Percentiles rank a stretch among this genome's conserved stretches.
These are phyloP conservation scores for Actinia equina DNA, from an alignment of 64 coral and sea anemone genomes.

Conservation along the genomic window DNA sequence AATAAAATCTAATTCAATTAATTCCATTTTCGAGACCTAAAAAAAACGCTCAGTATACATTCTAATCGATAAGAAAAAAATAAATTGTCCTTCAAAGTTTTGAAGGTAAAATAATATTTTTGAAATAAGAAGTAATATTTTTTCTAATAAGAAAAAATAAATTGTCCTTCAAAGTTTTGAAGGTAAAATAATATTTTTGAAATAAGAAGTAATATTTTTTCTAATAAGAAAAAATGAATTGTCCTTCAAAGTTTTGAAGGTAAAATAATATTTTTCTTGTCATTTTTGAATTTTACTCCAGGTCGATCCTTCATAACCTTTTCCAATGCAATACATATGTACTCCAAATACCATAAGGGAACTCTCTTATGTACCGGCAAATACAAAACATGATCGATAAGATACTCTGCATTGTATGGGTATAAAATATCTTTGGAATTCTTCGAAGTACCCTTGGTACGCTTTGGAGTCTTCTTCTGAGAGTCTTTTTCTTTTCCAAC, in stretches of 20 bases:
- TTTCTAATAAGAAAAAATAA: too few relatives aligned
- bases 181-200: conserved; percentile 10
- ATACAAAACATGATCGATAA: conserved; percentile 65
- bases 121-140: not conserved
- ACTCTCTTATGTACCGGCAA: conserved; percentile 58
- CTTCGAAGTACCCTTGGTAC: not conserved
- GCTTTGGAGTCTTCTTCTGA: not conserved
- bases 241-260: conserved; percentile 19
- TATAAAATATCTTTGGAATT: conserved; percentile 43
- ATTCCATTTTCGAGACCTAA: too few relatives aligned
- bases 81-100: not conserved
- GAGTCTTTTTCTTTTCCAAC: not conserved
- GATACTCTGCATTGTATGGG: conserved; percentile 62
- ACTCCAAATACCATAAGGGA: conserved; percentile 45
- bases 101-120: conserved; percentile 21
- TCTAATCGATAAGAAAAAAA: too few relatives aligned
- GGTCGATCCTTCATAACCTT: conserved; percentile 54
- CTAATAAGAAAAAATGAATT: too few relatives aligned
- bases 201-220: too few relatives aligned
- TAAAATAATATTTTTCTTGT: conserved; percentile 3
- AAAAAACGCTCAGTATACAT: too few relatives aligned
- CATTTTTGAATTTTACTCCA: conserved; percentile 43
- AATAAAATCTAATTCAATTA: too few relatives aligned
- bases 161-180: conserved; percentile 11
- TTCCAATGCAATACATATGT: conserved; percentile 50